A percentile compares a stretch with the other conserved stretches of the same genome.
Conservation (phyloP, 53 echinoderm and acorn worm genomes). For the Arbacia lixula region DNA sequence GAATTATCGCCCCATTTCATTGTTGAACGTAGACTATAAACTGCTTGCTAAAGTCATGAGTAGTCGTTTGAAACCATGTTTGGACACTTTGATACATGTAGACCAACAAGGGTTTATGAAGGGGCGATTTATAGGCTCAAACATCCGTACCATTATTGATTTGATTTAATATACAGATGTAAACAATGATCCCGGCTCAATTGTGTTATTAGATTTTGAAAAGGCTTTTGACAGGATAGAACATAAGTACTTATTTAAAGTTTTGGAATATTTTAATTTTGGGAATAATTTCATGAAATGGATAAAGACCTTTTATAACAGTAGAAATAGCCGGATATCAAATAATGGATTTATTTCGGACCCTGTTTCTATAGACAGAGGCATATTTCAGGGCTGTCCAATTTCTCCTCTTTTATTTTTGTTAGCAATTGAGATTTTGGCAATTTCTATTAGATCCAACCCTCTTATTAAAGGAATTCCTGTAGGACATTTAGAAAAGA, state of each 20-base stretch:
- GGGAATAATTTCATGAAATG: constrained; percentile 7
- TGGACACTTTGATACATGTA: neutral
- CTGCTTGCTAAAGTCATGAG: constrained; percentile 57
- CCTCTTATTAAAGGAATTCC: constrained; percentile 15
- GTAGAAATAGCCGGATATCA: constrained; percentile 10
- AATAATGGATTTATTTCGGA: constrained; percentile 40
- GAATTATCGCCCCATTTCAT: constrained; percentile 68
- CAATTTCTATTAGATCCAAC: neutral
- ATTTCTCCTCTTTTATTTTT: constrained; percentile 45
- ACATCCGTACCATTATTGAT: neutral
- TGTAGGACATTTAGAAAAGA: neutral
- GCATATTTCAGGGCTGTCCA: constrained; percentile 47
- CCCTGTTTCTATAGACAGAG: neutral
- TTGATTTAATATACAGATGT: no score
- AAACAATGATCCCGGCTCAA: neutral
- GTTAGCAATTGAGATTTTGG: constrained; percentile 23
- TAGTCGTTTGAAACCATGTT: constrained; percentile 35
- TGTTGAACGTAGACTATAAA: constrained; percentile 72
- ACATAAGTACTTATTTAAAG: constrained; percentile 14
- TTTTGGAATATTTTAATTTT: constrained; percentile 25
- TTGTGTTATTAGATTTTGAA: constrained; percentile 37
- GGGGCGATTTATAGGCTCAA: neutral
- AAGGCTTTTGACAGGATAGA: constrained; percentile 55
- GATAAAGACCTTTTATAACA: constrained; percentile 38
- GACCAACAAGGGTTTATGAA: neutral